A percentile compares a stretch with the other conserved stretches of the same genome.
phyloP scores from a whole-genome alignment of 2,113 vertebrate species.

The Ageneiosus marmoratus region DNA sequence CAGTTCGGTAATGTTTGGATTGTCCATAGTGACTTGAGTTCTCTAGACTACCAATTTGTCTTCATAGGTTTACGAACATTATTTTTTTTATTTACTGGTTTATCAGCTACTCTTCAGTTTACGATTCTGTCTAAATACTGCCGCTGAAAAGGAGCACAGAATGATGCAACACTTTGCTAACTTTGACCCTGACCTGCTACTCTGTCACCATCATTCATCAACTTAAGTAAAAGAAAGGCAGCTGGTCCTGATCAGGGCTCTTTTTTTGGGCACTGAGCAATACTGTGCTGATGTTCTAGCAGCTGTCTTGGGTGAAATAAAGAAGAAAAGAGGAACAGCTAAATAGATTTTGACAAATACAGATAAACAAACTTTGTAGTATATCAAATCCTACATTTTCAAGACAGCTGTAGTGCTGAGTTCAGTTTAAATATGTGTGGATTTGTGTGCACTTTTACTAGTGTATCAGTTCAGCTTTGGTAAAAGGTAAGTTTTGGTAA shows the following conservation, averaged over 20 bases:
- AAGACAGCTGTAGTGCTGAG: not conserved
- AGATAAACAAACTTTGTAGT: not conserved
- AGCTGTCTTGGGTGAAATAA: not conserved
- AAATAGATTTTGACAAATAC: not conserved
- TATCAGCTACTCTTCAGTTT: not conserved
- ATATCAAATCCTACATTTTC: too few species aligned
- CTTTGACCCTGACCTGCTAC: not conserved
- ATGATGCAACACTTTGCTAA: conserved; percentile 2
- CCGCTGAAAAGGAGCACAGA: not conserved
- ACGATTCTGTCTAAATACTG: not conserved
- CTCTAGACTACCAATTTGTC: not conserved
- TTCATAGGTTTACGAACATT: not conserved
- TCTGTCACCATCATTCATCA: not conserved
- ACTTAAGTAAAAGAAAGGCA: not conserved
- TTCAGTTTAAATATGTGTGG: not conserved
- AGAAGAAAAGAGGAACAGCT: not conserved
- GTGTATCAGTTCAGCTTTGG: too few species aligned
- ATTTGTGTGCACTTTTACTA: not conserved
- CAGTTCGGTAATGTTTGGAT: not conserved
- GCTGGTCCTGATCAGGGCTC: not conserved
- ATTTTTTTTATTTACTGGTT: not conserved
- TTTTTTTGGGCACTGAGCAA: too few species aligned
- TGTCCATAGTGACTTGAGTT: not conserved
- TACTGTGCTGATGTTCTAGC: not conserved
- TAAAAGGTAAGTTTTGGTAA: not conserved